Evolutionary conservation across 64 coral and sea anemone genomes (phyloP).

Genomic region (Platygyra sinensis): DNA sequence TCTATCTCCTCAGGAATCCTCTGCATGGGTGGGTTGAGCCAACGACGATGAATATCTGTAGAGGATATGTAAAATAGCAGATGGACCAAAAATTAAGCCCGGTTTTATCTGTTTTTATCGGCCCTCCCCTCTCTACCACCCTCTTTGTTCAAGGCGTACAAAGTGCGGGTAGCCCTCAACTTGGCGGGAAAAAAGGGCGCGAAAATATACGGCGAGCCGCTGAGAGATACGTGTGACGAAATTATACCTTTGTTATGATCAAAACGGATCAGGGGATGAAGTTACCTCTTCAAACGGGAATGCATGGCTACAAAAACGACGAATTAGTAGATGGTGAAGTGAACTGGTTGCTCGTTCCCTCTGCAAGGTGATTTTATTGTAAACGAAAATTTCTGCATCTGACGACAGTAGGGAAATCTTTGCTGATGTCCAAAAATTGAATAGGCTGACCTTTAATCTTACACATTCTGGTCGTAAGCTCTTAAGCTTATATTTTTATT

Average conservation of each 20-base stretch:
- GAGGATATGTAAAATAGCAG: too few relatives aligned
- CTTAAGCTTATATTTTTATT: not conserved
- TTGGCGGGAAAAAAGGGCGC: constrained; percentile 35
- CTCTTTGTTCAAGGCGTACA: too few relatives aligned
- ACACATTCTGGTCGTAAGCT: not conserved
- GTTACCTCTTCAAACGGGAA: not conserved
- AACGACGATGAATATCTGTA: too few relatives aligned
- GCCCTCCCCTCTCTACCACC: too few relatives aligned
- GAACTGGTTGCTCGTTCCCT: constrained; percentile 38
- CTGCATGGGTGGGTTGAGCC: too few relatives aligned
- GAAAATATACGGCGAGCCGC: not conserved
- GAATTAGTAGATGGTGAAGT: not conserved
- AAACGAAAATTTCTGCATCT: not conserved
- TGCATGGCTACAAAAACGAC: not conserved
- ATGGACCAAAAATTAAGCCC: too few relatives aligned
- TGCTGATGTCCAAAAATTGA: too few relatives aligned
- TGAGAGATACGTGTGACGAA: not conserved
- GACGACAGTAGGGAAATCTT: not conserved
- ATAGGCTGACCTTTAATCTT: not conserved
- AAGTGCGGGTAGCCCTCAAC: not conserved
- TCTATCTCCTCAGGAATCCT: too few relatives aligned
- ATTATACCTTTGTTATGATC: not conserved
- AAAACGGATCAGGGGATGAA: not conserved
- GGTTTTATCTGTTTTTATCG: not conserved
- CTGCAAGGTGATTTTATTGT: constrained; percentile 38